Evolutionary conservation across 1,140 invertebrate species (phyloP), one percentile per base, ranked within the genome.

Genomic region (Asbolus verrucosus): DNA sequence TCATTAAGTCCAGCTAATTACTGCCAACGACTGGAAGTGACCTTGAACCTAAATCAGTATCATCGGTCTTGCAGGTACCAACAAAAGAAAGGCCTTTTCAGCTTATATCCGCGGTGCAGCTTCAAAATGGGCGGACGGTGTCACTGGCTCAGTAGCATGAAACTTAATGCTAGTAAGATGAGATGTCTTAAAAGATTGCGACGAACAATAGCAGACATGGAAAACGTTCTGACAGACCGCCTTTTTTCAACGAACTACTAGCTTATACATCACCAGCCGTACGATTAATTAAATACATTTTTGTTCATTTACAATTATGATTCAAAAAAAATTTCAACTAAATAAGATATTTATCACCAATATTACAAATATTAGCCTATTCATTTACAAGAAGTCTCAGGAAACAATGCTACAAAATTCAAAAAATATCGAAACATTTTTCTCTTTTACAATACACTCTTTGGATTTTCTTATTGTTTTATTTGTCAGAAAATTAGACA

Each of bases 131-230:
- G 50, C 62, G 41, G 46, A 54, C 36, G 59, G 63, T 72, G 61
- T 72, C 46, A 59, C 18, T 30, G 38, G 60, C 66, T 66, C 67
- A 66, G 71, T 69, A 72, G 71, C 71, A 62, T 31, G 71, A 65
- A 72, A 72, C 65, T 33, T 41, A 65, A 72, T 65, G 30, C 62
- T 8, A 11, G 71, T 72, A 72, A 72, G 33, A 8, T 60, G 71
- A 72, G 62, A 69, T 54, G 38, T 43, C 62, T 69, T 69, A 38
- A 66, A 66, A 69, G 71, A 61, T 46, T 54, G 67, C 71, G 71
- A 69, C 65, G 60, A 38, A 71, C 15, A 67, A 65, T 43, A 43
- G 14, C 24, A 39, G 36, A 67, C 41, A 41, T 24, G 36, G 13
- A 43, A 21, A 69, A 46, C 16, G 18, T 66, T 67, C 19, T 54